Conservation (phyloP, 2,888 invertebrate genomes). For the Cephus pulcher region DNA sequence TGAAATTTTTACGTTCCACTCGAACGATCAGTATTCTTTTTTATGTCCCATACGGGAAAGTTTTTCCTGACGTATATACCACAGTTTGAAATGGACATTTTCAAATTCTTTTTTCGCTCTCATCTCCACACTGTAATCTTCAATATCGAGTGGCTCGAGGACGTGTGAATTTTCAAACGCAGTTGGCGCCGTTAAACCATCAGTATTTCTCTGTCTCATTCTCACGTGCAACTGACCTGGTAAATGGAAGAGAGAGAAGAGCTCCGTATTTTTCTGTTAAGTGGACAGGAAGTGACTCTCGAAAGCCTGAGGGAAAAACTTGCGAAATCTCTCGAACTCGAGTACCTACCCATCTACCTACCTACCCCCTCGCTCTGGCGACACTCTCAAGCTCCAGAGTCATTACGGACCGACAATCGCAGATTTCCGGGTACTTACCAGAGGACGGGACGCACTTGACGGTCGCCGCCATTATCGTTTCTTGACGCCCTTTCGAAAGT, state of each 20-base stretch:
- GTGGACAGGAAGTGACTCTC: slow-evolving; percentile 27
- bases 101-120: background rate
- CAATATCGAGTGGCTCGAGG: background rate
- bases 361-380: slow-evolving; percentile 13
- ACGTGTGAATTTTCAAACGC: background rate
- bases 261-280: slow-evolving; percentile 14
- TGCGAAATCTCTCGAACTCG: slow-evolving; percentile 39
- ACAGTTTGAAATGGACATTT: background rate
- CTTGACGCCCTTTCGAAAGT: slow-evolving; percentile 17
- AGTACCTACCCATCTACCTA: background rate
- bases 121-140: background rate
- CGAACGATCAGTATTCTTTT: slow-evolving; percentile 24
- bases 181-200: background rate
- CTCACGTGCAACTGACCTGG: background rate
- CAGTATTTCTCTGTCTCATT: background rate
- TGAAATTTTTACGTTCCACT: slow-evolving; percentile 34
- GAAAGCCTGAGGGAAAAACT: slow-evolving; percentile 29
- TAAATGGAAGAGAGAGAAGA: slow-evolving; percentile 16
- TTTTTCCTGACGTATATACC: background rate
- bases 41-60: slow-evolving; percentile 5
- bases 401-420: slow-evolving; percentile 40
- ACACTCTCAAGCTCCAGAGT: slow-evolving; percentile 28
- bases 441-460: slow-evolving; percentile 8
- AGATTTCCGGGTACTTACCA: slow-evolving; percentile 48
- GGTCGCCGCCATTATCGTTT: slow-evolving; percentile 29